These are phyloP conservation scores for Osmerus eperlanus DNA, from an alignment of 2,113 vertebrate species.

Conservation along the genomic window DNA sequence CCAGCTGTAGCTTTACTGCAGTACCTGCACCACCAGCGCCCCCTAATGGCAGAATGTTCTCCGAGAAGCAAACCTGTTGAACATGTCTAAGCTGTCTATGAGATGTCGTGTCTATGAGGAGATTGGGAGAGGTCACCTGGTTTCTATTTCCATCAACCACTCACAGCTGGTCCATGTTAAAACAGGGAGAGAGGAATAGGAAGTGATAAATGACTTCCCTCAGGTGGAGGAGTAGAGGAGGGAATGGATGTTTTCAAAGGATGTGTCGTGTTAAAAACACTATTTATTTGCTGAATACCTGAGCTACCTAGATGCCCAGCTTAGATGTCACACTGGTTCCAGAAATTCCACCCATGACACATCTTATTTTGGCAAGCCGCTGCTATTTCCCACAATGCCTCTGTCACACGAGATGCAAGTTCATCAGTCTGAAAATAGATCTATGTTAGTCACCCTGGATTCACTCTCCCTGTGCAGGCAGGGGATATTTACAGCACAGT, in stretches of 20 bases:
- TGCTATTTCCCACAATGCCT: slow-evolving; percentile 15
- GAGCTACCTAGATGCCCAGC: slow-evolving; percentile 2
- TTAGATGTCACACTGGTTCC: background rate
- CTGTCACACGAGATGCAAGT: slow-evolving; percentile 27
- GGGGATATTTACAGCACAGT: slow-evolving; percentile 8
- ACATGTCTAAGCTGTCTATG: background rate
- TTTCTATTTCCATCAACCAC: slow-evolving; percentile 6
- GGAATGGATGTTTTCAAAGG: slow-evolving; percentile 21
- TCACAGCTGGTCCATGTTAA: background rate
- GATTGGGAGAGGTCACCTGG: slow-evolving; percentile 6
- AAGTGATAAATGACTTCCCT: slow-evolving; percentile 9
- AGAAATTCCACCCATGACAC: background rate
- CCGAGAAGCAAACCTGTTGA: too few species aligned
- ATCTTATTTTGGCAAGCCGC: slow-evolving; percentile 10
- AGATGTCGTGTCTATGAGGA: background rate
- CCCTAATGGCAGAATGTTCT: background rate
- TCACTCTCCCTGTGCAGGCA: background rate
- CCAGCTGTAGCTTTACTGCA: too few species aligned
- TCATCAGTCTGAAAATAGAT: slow-evolving; percentile 20
- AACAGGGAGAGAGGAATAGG: slow-evolving; percentile 20
- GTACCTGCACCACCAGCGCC: too few species aligned
- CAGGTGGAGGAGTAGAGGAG: slow-evolving; percentile 12
- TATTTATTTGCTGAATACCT: slow-evolving; percentile 37
- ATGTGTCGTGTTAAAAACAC: slow-evolving; percentile 38
- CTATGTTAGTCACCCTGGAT: background rate